Percentiles rank a stretch among this genome's conserved stretches.
Evolutionary conservation across 35 echinoderm and acorn worm genomes (phyloP).

Genomic region (Lytechinus variegatus): DNA sequence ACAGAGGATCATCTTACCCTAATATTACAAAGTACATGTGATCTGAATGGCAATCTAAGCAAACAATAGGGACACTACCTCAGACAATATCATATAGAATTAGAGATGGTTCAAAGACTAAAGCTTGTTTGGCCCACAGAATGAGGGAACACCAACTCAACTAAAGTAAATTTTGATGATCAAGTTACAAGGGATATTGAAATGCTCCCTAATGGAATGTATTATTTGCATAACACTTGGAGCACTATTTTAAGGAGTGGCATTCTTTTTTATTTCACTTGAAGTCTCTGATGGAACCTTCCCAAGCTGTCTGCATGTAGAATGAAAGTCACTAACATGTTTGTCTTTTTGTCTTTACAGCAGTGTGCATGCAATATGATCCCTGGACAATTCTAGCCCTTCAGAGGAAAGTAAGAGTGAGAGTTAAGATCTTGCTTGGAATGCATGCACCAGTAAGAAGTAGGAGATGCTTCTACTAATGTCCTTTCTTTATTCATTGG

Average conservation of each 20-base stretch:
- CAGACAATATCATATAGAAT: not conserved
- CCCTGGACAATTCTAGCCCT: not conserved
- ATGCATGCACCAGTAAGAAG: not conserved
- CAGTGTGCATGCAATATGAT: not conserved
- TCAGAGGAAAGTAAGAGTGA: not conserved
- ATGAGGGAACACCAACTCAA: not conserved
- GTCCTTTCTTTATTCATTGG: conserved; percentile 23
- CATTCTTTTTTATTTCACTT: not conserved
- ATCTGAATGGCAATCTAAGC: not conserved
- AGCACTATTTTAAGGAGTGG: not conserved
- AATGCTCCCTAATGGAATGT: conserved; percentile 38
- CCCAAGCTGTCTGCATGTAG: not conserved
- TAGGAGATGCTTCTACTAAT: not conserved
- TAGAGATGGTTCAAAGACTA: not conserved
- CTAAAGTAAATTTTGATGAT: conserved; percentile 24
- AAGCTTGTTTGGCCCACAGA: conserved; percentile 5
- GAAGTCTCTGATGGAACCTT: not conserved
- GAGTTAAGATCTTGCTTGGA: not conserved
- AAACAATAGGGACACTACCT: not conserved
- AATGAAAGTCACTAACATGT: conserved; percentile 12
- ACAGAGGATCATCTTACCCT: conserved; percentile 21
- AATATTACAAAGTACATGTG: not conserved
- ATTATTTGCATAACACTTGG: conserved; percentile 33
- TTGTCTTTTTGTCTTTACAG: conserved; percentile 12
- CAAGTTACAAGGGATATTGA: conserved; percentile 42